Percentiles rank a stretch among this genome's conserved stretches.
These are phyloP conservation scores for Lonchura striata DNA, from an alignment of 2,113 vertebrate species.

Conservation along the genomic window DNA sequence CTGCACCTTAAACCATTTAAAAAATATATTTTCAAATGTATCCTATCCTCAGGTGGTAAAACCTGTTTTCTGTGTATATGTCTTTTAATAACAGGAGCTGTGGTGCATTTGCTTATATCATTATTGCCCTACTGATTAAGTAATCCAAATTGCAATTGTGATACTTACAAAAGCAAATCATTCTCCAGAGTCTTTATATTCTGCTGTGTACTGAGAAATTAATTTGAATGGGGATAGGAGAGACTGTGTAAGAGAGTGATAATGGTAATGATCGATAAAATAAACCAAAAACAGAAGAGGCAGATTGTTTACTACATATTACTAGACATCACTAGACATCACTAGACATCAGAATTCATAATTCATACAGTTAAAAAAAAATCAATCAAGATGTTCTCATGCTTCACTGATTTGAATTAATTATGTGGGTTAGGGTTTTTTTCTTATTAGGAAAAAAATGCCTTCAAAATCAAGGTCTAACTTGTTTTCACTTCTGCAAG, in stretches of 20 bases:
- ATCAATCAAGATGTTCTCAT: not conserved
- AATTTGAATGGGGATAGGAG: not conserved
- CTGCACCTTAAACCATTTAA: not conserved
- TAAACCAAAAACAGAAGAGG: not conserved
- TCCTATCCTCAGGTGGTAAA: not conserved
- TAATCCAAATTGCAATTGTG: not conserved
- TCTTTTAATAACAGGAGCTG: not conserved
- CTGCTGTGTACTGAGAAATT: not conserved
- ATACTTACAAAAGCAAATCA: not conserved
- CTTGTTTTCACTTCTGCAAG: not conserved
- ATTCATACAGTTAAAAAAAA: not conserved
- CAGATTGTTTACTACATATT: not conserved
- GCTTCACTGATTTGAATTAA: not conserved
- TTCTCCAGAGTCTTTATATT: not conserved
- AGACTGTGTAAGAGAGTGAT: not conserved
- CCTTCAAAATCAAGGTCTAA: not conserved
- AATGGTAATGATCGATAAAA: not conserved
- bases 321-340: too few relatives aligned
- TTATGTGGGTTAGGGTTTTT: not conserved
- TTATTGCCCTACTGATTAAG: fast-evolving
- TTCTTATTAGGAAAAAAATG: not conserved
- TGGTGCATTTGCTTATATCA: not conserved
- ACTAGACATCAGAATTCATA: not conserved
- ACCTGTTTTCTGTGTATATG: not conserved
- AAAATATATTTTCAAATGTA: not conserved